Conservation (phyloP, 2,888 invertebrate genomes). For the Hetaerina titia region DNA sequence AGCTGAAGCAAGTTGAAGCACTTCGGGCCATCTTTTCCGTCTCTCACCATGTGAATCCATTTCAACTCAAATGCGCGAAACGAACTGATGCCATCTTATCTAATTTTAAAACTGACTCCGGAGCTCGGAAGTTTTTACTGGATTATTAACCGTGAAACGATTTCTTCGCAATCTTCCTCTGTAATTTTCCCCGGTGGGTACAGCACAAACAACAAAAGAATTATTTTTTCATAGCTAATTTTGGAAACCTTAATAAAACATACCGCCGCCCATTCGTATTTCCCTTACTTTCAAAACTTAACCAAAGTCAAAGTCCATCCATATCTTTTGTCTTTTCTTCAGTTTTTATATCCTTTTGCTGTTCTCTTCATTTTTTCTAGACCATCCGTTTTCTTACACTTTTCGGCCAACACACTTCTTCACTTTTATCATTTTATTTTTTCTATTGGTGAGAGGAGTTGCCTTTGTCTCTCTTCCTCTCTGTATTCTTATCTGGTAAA, state of each 20-base stretch:
- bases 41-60: background rate
- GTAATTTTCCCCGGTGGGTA: background rate
- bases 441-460: background rate
- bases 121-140: background rate
- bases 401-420: background rate
- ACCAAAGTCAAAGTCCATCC: background rate
- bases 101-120: background rate
- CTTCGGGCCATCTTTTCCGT: background rate
- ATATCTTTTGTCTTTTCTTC: background rate
- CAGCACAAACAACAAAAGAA: background rate
- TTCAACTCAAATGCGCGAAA: background rate
- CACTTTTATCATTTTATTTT: background rate
- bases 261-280: background rate
- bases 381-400: background rate
- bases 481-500: background rate
- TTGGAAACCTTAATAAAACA: background rate
- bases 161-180: background rate
- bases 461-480: background rate
- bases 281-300: background rate
- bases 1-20: background rate
- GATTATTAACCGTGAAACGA: background rate
- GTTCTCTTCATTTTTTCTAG: background rate
- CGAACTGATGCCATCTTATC: background rate
- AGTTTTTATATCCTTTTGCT: background rate
- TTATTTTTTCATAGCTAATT: background rate